Conservation (phyloP, 2,888 invertebrate genomes). For the Sabatieria punctata region DNA sequence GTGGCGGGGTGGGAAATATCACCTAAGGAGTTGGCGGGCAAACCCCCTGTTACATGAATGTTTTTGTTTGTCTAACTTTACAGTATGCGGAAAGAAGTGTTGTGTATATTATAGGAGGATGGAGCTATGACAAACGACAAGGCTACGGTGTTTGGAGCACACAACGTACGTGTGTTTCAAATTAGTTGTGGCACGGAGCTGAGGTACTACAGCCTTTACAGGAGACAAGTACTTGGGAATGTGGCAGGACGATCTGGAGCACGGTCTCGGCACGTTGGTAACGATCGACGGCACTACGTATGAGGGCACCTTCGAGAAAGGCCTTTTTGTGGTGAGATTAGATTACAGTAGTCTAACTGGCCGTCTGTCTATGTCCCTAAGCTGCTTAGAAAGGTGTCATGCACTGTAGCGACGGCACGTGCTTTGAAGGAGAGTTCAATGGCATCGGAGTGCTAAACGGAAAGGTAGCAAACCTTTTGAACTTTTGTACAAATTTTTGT, state of each 20-base stretch:
- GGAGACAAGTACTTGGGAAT: constrained; percentile 74
- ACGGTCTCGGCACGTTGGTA: constrained; percentile 66
- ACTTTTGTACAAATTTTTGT: too few relatives aligned
- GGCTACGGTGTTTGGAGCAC: constrained; percentile 43
- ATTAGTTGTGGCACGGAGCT: background rate
- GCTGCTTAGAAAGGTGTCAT: constrained; percentile 56
- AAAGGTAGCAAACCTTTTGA: constrained; percentile 36
- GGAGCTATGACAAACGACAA: constrained; percentile 54
- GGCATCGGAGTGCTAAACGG: constrained; percentile 57
- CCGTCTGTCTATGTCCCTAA: constrained; percentile 5
- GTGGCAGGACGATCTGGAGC: constrained; percentile 65
- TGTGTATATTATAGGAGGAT: constrained; percentile 80
- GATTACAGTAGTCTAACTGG: too few relatives aligned
- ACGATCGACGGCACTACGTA: constrained; percentile 76
- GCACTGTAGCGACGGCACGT: constrained; percentile 68
- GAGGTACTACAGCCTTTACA: constrained; percentile 18
- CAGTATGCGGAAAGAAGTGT: too few relatives aligned
- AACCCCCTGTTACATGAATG: too few relatives aligned
- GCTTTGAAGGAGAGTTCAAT: constrained; percentile 70
- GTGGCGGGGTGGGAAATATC: too few relatives aligned
- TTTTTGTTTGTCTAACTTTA: too few relatives aligned
- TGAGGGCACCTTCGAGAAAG: constrained; percentile 66
- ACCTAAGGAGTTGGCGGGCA: too few relatives aligned
- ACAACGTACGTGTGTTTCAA: background rate
- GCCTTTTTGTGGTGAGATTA: constrained; percentile 50